Base-by-base conservation (phyloP, 2,113 vertebrate species). In the Oplegnathus fasciatus region DNA sequence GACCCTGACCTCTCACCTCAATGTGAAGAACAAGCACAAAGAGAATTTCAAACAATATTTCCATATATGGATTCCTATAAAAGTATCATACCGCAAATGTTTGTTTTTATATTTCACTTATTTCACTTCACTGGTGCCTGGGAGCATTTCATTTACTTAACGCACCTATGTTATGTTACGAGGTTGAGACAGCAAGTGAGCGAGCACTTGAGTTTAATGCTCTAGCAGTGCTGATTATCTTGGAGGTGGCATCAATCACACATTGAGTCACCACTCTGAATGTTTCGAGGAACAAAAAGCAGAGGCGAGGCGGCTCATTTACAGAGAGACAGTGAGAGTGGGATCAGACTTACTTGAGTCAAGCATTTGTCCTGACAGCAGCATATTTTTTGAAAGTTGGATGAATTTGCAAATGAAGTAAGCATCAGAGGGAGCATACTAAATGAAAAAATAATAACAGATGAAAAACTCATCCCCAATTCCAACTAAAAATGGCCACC, bases 331-430 rank as follows among this genome's bases (percentile, higher is more conserved):
- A 55, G 20, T 6, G 60, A 58, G 30, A 79, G 50, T 66, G 42
- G 44, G 52, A 87, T 80, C 32, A 82, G 68, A 80, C 28, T 67
- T 48, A 68, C 30, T n/a, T n/a, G 55, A 52, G 71, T 74, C 69
- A 42, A 40, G 73, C 62, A 40, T 84, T 86, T 84, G 50, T 74
- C 57, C 55, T 66, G 55, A 76, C 76, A 78, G 54, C 42, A 76
- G 78, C 75, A 77, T 62, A 67, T 75, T 80, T 37, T 82, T 55
- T 73, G 24, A 84, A 86, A 83, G 78, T 26, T 80, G 67, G 71
- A 85, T 71, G 40, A 32, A 61, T 86, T 58, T 84, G 32, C 37
- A 75, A 76, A 78, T 73, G 7, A 75, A 72, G 60, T 5, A 48
- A 58, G 61, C 40, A 52, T 71, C 24, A 44, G 30, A 32, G 64